Conservation (phyloP, 2,113 vertebrate species). For the Clarias batrachus region DNA sequence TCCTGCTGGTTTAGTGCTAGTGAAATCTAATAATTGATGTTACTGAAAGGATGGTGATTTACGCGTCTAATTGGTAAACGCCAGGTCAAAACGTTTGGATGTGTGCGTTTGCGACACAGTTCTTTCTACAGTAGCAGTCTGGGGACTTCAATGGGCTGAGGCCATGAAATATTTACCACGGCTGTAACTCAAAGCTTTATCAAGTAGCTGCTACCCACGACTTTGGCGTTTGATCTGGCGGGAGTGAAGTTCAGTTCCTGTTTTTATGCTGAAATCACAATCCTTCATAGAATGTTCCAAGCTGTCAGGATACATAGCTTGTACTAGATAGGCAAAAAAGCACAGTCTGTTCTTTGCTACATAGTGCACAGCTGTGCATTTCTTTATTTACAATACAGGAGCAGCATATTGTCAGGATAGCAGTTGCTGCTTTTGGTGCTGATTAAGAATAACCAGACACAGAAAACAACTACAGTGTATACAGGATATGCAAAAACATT, state of each 20-base stretch:
- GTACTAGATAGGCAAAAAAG: background rate
- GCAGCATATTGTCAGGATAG: background rate
- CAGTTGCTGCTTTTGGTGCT: too few species aligned
- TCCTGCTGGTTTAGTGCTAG: background rate
- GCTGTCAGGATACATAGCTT: background rate
- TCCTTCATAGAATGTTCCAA: background rate
- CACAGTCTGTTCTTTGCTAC: background rate
- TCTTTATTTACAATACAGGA: background rate
- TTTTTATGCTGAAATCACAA: background rate
- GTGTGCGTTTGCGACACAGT: background rate
- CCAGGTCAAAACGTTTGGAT: background rate
- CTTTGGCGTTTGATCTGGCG: background rate
- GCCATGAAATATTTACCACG: constrained; percentile 44
- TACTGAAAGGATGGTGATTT: background rate
- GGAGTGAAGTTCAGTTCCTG: constrained; percentile 7
- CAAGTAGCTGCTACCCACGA: background rate
- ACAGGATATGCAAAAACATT: background rate
- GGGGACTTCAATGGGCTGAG: constrained; percentile 7
- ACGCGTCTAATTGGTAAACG: constrained; percentile 27
- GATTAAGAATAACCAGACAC: too few species aligned
- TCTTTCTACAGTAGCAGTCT: constrained; percentile 20
- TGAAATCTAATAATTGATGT: background rate
- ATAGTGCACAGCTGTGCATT: background rate
- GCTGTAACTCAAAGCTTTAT: constrained; percentile 23
- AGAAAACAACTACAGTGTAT: too few species aligned